These are phyloP conservation scores for Drosophila melanica DNA, from an alignment of 1,140 invertebrate genomes.

Conservation along the genomic window DNA sequence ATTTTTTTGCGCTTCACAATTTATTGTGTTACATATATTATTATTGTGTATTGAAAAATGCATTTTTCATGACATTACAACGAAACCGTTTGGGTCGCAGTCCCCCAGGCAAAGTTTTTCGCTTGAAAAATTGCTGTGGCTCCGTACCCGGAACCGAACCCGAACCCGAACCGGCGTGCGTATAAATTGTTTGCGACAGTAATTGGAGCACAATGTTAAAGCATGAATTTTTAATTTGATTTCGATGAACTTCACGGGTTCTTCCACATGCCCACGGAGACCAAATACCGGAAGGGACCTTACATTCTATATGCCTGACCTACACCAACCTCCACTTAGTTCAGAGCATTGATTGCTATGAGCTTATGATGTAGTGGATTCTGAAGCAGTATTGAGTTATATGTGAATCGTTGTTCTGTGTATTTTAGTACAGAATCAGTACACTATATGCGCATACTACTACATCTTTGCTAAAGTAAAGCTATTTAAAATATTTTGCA, in stretches of 20 bases:
- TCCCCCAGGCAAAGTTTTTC: constrained; percentile 52
- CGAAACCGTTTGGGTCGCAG: constrained; percentile 45
- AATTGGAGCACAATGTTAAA: constrained; percentile 78
- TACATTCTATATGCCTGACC: neutral
- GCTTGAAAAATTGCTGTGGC: constrained; percentile 66
- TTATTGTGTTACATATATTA: constrained; percentile 77
- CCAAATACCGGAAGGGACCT: neutral
- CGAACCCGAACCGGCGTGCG: constrained; percentile 27
- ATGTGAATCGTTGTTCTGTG: no score
- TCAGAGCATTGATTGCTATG: constrained; percentile 1
- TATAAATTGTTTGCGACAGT: constrained; percentile 76
- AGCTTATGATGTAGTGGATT: neutral
- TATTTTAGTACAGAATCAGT: no score
- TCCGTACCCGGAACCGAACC: neutral
- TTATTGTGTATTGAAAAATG: constrained; percentile 76
- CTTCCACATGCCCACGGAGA: constrained; percentile 3
- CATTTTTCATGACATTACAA: constrained; percentile 78
- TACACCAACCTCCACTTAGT: neutral
- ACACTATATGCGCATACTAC: no score
- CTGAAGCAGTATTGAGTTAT: no score
- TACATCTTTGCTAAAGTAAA: no score
- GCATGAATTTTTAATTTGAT: constrained; percentile 75
- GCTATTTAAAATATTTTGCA: no score
- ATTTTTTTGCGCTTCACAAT: constrained; percentile 56
- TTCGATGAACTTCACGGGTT: constrained; percentile 47